These are phyloP conservation scores for Megalops cyprinoides DNA, from an alignment of 2,797 vertebrate species.

Conservation along the genomic window DNA sequence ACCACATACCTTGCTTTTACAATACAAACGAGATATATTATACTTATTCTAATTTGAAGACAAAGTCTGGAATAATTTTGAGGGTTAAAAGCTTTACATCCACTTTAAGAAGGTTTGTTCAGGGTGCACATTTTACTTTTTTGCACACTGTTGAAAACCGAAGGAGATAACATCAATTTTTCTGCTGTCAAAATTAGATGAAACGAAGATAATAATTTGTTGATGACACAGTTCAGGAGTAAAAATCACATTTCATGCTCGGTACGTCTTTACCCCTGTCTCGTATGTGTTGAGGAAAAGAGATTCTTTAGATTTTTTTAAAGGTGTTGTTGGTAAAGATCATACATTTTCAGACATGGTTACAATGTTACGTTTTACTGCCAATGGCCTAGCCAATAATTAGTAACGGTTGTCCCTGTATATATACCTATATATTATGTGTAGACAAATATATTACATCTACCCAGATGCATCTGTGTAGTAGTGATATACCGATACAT, in stretches of 20 bases:
- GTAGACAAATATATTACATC: too few relatives aligned
- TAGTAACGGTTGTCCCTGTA: too few relatives aligned
- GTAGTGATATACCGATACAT: too few relatives aligned
- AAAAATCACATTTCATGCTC: neutral
- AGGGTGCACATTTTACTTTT: neutral
- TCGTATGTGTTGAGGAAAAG: neutral
- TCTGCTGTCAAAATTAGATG: neutral
- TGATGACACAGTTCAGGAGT: neutral
- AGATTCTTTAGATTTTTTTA: too few relatives aligned
- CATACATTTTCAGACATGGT: too few relatives aligned
- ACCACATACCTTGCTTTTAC: conserved; percentile 16
- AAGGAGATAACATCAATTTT: neutral
- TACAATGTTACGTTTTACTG: neutral
- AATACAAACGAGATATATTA: neutral
- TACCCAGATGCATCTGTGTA: too few relatives aligned
- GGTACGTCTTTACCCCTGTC: too few relatives aligned
- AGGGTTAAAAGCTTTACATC: conserved; percentile 10
- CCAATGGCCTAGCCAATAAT: neutral
- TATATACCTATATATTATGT: too few relatives aligned
- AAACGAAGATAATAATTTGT: neutral
- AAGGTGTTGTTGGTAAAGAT: too few relatives aligned
- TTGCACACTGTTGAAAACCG: conserved; percentile 17
- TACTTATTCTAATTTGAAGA: neutral
- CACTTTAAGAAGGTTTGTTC: neutral
- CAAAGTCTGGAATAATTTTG: conserved; percentile 3